Conservation (phyloP, 2,797 vertebrate genomes). For the Delichon dasypus region DNA sequence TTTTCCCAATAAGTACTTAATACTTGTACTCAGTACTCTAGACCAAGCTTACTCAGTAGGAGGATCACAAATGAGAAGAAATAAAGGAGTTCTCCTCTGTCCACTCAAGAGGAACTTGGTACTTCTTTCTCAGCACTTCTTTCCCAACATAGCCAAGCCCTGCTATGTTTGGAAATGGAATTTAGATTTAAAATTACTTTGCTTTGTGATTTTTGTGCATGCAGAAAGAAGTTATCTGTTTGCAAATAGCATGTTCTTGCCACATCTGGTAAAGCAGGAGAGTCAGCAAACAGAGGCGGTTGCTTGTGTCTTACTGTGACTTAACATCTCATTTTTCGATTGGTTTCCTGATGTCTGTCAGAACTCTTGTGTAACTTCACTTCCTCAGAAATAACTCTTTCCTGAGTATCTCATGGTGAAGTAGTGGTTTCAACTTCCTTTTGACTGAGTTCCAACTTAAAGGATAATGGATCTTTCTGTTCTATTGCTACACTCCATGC, state of each 20-base stretch:
- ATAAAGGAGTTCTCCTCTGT: background rate
- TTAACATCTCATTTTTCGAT: conserved; percentile 57
- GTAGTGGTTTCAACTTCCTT: conserved; percentile 47
- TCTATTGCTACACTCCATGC: conserved; percentile 3
- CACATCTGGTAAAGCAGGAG: conserved; percentile 2
- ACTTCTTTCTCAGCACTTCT: background rate
- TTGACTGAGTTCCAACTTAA: conserved; percentile 31
- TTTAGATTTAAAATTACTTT: conserved; percentile 12
- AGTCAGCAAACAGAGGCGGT: conserved; percentile 24
- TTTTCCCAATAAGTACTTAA: background rate
- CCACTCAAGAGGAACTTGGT: background rate
- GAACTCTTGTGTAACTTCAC: conserved; percentile 57
- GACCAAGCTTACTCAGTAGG: background rate
- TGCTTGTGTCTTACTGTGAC: conserved; percentile 24
- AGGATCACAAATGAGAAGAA: background rate
- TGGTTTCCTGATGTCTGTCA: conserved; percentile 53
- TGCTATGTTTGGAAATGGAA: background rate
- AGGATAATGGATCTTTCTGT: conserved; percentile 51
- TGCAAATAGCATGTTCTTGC: conserved; percentile 22
- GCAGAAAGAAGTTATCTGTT: conserved; percentile 1
- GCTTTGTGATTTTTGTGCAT: background rate
- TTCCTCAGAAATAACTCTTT: conserved; percentile 64
- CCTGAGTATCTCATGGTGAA: conserved; percentile 1
- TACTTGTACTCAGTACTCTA: background rate
- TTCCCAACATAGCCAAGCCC: background rate